Conservation (phyloP, 35 echinoderm and acorn worm species). For the Ophiothrix spiculata region DNA sequence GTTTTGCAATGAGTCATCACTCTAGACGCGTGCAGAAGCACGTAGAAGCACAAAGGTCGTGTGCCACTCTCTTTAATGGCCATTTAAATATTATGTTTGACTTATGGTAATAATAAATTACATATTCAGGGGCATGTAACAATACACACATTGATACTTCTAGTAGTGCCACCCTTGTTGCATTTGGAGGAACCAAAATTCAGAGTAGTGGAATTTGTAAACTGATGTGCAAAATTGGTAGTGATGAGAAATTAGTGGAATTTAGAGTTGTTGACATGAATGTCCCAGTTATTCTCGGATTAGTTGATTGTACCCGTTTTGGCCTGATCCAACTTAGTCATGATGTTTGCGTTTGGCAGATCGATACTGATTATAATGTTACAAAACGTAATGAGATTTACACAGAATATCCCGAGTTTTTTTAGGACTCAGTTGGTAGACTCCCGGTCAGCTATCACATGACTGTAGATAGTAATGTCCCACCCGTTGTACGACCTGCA, state of each 20-base stretch:
- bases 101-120: too few species aligned
- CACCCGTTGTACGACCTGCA: not conserved
- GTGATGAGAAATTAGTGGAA: not conserved
- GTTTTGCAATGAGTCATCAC: too few species aligned
- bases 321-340: not conserved
- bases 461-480: not conserved
- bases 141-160: not conserved
- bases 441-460: not conserved
- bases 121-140: too few species aligned
- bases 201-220: not conserved
- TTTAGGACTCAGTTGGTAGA: not conserved
- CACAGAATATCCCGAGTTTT: not conserved
- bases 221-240: not conserved
- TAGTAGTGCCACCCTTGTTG: not conserved
- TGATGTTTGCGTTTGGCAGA: not conserved
- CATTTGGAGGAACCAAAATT: not conserved
- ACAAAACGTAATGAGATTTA: not conserved
- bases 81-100: too few species aligned
- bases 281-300: not conserved
- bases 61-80: too few species aligned
- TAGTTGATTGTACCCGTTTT: not conserved
- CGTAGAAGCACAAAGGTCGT: too few species aligned
- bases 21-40: too few species aligned
- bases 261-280: not conserved
- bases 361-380: not conserved